Evolutionary conservation across 1,140 invertebrate genomes (phyloP).

Genomic region (Cherax quadricarinatus): DNA sequence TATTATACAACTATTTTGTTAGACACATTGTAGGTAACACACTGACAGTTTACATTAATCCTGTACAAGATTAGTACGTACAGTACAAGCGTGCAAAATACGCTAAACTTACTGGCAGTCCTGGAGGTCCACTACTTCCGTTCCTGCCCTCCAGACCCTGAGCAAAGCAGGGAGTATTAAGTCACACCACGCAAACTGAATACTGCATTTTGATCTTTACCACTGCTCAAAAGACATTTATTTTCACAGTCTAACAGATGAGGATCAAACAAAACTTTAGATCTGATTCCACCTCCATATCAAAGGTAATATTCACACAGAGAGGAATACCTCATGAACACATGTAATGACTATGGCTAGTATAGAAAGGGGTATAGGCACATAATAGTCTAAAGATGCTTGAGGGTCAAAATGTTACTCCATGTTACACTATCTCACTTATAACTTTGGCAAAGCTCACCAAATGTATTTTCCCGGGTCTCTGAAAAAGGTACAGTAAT

Average conservation of each 20-base stretch:
- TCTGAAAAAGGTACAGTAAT: too few relatives aligned
- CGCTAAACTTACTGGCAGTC: constrained; percentile 21
- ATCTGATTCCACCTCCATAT: not conserved
- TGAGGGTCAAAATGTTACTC: not conserved
- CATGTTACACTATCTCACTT: too few relatives aligned
- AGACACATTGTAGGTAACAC: not conserved
- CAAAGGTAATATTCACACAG: not conserved
- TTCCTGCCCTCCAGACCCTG: constrained; percentile 10
- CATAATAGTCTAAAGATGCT: not conserved
- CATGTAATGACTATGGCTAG: not conserved
- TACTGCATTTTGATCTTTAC: not conserved
- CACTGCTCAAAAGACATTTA: not conserved
- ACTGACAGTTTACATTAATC: not conserved
- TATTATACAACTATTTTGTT: not conserved
- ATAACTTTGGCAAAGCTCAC: too few relatives aligned
- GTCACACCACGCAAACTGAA: not conserved
- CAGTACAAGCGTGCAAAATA: not conserved
- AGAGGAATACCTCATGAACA: not conserved
- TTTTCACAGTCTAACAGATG: not conserved
- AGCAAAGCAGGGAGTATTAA: not conserved
- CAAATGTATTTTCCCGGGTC: too few relatives aligned
- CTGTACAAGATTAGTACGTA: constrained; percentile 25
- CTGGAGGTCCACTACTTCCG: not conserved
- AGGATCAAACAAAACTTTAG: not conserved
- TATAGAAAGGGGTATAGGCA: not conserved